Evolutionary conservation across 2,888 invertebrate species (phyloP).

Genomic region (Trypoxylon attenuatum): DNA sequence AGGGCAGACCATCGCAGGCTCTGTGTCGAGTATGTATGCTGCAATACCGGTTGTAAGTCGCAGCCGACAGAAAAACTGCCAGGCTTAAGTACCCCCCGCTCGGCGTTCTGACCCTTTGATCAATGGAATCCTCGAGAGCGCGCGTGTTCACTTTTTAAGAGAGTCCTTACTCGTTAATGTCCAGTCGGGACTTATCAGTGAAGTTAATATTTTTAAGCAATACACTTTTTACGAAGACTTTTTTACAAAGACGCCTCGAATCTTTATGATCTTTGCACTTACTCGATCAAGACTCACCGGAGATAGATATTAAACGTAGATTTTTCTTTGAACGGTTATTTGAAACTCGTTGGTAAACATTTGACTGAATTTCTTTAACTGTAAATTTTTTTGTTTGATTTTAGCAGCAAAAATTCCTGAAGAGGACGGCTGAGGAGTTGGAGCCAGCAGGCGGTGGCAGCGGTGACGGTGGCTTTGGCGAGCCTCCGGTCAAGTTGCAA

Average conservation of each 20-base stretch:
- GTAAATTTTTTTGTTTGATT: slow-evolving; percentile 48
- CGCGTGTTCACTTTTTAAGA: background rate
- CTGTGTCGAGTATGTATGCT: slow-evolving; percentile 37
- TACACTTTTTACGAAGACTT: background rate
- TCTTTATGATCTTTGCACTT: no score
- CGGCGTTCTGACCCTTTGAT: slow-evolving; percentile 27
- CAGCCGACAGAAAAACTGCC: slow-evolving; percentile 32
- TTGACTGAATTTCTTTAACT: no score
- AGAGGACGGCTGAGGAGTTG: slow-evolving; percentile 83
- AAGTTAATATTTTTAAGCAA: background rate
- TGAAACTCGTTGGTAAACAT: background rate
- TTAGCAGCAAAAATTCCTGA: slow-evolving; percentile 91
- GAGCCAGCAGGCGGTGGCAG: slow-evolving; percentile 75
- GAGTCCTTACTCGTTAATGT: background rate
- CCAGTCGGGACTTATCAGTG: slow-evolving; percentile 11
- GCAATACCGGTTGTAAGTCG: slow-evolving; percentile 30
- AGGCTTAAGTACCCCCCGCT: slow-evolving; percentile 19
- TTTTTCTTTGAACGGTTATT: background rate
- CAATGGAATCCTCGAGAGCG: slow-evolving; percentile 12
- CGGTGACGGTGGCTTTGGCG: slow-evolving; percentile 77
- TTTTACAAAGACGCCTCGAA: no score
- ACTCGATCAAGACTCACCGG: no score
- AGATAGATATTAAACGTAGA: background rate
- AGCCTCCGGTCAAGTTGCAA: slow-evolving; percentile 86
- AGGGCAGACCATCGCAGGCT: slow-evolving; percentile 24